Conservation (phyloP, 2,797 vertebrate species). For the Fistularia tabacaria region DNA sequence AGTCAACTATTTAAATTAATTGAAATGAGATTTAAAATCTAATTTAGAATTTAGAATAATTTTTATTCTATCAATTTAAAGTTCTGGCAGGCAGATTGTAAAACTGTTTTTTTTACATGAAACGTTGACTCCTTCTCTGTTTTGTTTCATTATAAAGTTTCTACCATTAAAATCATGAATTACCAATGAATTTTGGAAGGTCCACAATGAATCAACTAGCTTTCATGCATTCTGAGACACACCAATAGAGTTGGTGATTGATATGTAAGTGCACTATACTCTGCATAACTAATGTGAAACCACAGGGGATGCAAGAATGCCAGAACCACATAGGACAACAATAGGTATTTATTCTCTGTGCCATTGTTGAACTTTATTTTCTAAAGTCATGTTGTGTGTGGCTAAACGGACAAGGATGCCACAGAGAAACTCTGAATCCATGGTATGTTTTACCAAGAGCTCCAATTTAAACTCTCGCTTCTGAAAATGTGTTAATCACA, state of each 20-base stretch:
- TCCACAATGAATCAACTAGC: constrained; percentile 79
- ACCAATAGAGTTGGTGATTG: constrained; percentile 48
- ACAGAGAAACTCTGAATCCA: constrained; percentile 39
- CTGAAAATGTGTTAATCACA: constrained; percentile 83
- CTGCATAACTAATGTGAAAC: constrained; percentile 79
- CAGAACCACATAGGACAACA: constrained; percentile 69
- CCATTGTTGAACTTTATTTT: constrained; percentile 25
- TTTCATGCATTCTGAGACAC: constrained; percentile 68
- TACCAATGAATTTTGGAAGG: constrained; percentile 71
- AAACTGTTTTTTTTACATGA: too few species aligned
- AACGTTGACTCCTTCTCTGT: too few species aligned
- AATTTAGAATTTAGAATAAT: too few species aligned
- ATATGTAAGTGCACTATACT: constrained; percentile 55
- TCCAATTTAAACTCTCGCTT: constrained; percentile 69
- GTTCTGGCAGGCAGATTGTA: too few species aligned
- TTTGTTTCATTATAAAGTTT: constrained; percentile 16
- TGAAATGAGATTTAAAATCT: too few species aligned
- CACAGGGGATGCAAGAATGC: constrained; percentile 75
- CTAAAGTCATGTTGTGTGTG: constrained; percentile 19
- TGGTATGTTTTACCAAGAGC: constrained; percentile 31
- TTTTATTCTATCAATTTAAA: too few species aligned
- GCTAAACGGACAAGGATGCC: constrained; percentile 58
- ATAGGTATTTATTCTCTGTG: constrained; percentile 82
- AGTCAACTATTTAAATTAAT: too few species aligned
- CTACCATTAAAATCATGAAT: constrained; percentile 79